A percentile compares a stretch with the other conserved stretches of the same genome.
Evolutionary conservation across 2,797 vertebrate genomes (phyloP).

Genomic region (Gadopsis bispinosus): DNA sequence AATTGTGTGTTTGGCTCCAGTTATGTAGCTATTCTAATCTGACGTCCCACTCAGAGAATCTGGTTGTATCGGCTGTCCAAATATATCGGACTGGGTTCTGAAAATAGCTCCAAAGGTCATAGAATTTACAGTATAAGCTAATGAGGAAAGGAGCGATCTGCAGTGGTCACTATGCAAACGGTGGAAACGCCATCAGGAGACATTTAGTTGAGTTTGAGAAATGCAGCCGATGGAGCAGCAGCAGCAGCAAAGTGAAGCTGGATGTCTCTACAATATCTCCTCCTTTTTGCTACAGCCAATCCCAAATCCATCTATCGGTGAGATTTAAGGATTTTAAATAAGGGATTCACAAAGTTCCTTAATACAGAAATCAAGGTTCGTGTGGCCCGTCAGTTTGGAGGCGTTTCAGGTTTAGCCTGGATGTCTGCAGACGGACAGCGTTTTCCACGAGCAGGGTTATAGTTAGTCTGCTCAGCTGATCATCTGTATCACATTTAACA

Average conservation of each 20-base stretch:
- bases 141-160: neutral
- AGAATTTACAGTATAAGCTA: neutral
- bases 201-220: too few species aligned
- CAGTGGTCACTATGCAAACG: neutral
- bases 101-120: neutral
- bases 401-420: neutral
- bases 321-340: too few species aligned
- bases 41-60: neutral
- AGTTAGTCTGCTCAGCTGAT: neutral
- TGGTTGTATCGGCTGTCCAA: neutral
- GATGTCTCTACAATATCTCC: too few species aligned
- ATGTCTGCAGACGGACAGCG: neutral
- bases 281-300: too few species aligned
- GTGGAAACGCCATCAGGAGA: neutral
- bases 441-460: neutral
- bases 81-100: neutral
- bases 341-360: too few species aligned
- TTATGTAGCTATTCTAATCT: neutral
- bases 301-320: too few species aligned
- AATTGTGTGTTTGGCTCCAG: slow-evolving; percentile 4
- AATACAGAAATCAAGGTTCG: too few species aligned
- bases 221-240: too few species aligned
- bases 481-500: slow-evolving; percentile 20
- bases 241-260: too few species aligned
- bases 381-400: neutral